Conservation (phyloP, 2,113 vertebrate genomes). For the Nyctereutes procyonoides region DNA sequence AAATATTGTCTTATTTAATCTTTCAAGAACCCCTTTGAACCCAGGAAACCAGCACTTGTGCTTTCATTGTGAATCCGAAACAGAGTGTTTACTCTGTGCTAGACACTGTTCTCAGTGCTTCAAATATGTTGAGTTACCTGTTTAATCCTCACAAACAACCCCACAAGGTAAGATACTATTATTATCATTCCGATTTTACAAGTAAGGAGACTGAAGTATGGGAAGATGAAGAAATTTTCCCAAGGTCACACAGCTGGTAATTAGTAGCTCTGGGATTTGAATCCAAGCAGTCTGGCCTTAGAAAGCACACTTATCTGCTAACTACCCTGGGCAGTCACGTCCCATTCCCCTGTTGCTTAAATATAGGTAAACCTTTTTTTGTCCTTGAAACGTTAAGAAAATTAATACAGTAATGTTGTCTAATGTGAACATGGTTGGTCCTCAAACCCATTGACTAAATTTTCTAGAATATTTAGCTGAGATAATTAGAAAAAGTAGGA, state of each 20-base stretch:
- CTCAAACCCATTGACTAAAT: not conserved
- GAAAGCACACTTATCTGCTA: not conserved
- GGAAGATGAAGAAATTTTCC: not conserved
- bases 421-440: not conserved
- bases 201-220: not conserved
- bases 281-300: not conserved
- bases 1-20: not conserved
- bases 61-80: not conserved
- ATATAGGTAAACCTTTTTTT: not conserved
- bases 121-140: not conserved
- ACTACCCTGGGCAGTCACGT: not conserved
- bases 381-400: not conserved
- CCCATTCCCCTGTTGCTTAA: not conserved
- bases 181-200: not conserved
- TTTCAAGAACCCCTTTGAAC: not conserved
- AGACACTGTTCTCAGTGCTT: not conserved
- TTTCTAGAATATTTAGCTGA: slow-evolving; percentile 8
- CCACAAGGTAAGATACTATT: not conserved
- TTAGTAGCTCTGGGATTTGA: not conserved
- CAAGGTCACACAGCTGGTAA: not conserved
- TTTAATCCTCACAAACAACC: not conserved
- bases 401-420: not conserved
- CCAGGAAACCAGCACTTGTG: not conserved
- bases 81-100: not conserved
- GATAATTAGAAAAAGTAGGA: slow-evolving; percentile 41